Base-by-base conservation (phyloP, 2,888 invertebrate species). In the Cephus spinipes region DNA sequence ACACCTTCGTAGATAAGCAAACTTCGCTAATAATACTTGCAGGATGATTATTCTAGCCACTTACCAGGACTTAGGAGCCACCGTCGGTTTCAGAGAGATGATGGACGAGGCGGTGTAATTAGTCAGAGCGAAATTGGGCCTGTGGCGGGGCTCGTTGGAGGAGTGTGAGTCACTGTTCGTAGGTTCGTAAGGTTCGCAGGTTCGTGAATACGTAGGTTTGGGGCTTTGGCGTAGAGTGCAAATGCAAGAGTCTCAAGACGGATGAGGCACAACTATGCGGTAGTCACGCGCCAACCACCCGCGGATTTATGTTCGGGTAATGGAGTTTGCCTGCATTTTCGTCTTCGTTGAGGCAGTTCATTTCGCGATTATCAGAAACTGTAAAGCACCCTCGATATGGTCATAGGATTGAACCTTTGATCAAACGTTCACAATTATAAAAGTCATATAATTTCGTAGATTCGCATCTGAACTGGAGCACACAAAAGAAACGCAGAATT, bases 221-320 rank as follows among this genome's bases (percentile, higher is more conserved):
- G 55, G 77, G 74, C 69, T 68, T 34, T 77, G 74, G 73, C 77
- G 85, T 80, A 82, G 82, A 79, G 80, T 79, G 80, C 80, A 82
- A 85, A 83, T 81, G 83, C 80, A 79, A 80, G 85, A 81, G 77
- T 73, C 77, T 74, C 73, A 83, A 86, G 85, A 85, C 81, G 82
- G 80, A 85, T 86, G 82, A 75, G 76, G 77, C 77, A 78, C 79
- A 84, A 86, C 82, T 85, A 86, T 86, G 83, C 82, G 81, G 79
- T 79, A 85, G 85, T 83, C 84, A 82, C 81, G 82, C 83, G 82
- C 81, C 81, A 83, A 85, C 83, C 81, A 79, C 78, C 78, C 75
- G 32, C 79, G 81, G 79, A 86, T 86, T 86, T 86, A 86, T 86
- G 81, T 73, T 75, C 78, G 73, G 76, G 82, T 85, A 84, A 84